Evolutionary conservation across 2,888 invertebrate genomes (phyloP).

Genomic region (Chamaedrilus cognettii): DNA sequence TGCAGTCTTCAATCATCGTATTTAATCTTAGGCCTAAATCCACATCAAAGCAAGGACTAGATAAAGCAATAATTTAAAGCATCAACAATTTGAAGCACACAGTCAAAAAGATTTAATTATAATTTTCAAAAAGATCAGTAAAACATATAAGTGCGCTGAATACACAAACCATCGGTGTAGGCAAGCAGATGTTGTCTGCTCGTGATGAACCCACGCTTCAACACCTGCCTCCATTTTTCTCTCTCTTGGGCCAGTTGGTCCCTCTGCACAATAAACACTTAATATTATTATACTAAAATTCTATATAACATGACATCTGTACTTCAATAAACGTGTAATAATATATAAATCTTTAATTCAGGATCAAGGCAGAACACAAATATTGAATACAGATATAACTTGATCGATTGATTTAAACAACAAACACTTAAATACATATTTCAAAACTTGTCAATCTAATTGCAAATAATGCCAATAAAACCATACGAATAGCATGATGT

Average conservation of each 20-base stretch:
- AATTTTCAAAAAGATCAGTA: neutral
- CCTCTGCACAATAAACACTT: constrained; percentile 62
- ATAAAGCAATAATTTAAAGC: neutral
- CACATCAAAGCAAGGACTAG: neutral
- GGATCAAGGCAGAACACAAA: neutral
- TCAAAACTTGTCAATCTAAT: neutral
- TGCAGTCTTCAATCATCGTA: too few relatives aligned
- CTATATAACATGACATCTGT: too few relatives aligned
- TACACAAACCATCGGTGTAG: constrained; percentile 2
- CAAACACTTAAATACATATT: neutral
- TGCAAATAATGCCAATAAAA: too few relatives aligned
- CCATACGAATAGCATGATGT: neutral
- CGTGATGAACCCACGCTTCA: constrained; percentile 66
- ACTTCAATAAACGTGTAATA: neutral
- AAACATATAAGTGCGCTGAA: neutral
- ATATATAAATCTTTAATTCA: neutral
- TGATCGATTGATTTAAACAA: neutral
- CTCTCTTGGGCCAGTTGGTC: constrained; percentile 68
- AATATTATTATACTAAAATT: neutral
- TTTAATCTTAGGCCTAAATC: neutral
- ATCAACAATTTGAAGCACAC: too few relatives aligned
- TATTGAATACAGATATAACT: neutral
- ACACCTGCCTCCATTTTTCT: constrained; percentile 69
- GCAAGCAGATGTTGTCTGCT: constrained; percentile 8
- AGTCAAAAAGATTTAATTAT: too few relatives aligned